Evolutionary conservation across 2,797 vertebrate genomes (phyloP), one percentile per base, ranked within the genome.

Genomic region (Coracias cyanogaster): DNA sequence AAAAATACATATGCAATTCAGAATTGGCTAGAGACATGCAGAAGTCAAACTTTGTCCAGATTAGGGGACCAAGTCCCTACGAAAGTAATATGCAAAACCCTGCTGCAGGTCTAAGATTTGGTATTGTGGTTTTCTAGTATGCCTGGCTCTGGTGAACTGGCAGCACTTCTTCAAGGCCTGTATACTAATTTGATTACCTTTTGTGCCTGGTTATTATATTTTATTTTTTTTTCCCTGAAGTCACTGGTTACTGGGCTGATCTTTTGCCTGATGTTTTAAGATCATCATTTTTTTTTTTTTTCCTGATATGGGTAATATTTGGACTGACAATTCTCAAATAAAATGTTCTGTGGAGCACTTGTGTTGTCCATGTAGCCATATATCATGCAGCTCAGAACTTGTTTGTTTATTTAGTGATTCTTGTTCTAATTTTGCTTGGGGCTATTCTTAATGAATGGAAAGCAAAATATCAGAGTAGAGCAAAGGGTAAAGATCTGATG

Each of bases 391-490:
- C 60, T 92, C 64, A 70, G 91, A 85, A 71, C 81, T 93, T 95
- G 91, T 96, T 96, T 97, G 85, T 96, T 96, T 96, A 91, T 93
- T 94, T 92, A 96, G 76, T 85, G 86, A 71, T 94, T 95, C 90
- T 96, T 61, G 84, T 94, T 94, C 96, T 96, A 95, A 96, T 95
- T 95, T 95, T 93, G 93, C 93, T 89, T 73, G 83, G 45, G 90
- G 96, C 93, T 96, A 90, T 95, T 95, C 94, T 95, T 95, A 96
- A 97, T 96, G 88, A 97, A 96, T 95, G 94, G 96, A 97, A 97
- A 97, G 93, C 93, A 95, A 95, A 96, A 86, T 90, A 97, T 92
- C 91, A 96, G 95, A 91, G 90, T 52, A 92, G 94, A 95, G 87
- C 67, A 91, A 94, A 96, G 95, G 94, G 91, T 97, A 90, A 96